Evolutionary conservation across 2,888 invertebrate species (phyloP).

Genomic region (Epinotia brunnichana): DNA sequence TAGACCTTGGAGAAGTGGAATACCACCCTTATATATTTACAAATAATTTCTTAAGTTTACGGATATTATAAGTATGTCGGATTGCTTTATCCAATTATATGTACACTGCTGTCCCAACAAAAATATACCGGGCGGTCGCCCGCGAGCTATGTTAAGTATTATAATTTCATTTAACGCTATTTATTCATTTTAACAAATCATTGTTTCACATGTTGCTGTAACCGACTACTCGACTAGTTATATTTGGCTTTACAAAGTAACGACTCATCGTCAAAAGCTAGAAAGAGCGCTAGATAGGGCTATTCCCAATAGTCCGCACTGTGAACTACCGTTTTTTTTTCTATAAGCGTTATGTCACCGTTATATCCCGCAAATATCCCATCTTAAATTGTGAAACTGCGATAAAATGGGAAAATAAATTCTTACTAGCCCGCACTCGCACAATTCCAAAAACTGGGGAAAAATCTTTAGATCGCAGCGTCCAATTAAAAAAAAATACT

Average conservation of each 20-base stretch:
- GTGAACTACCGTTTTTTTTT: background rate
- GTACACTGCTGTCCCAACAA: slow-evolving; percentile 36
- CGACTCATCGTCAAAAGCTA: background rate
- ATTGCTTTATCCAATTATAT: slow-evolving; percentile 30
- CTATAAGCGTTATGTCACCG: too few species aligned
- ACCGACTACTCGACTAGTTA: slow-evolving; percentile 43
- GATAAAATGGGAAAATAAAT: background rate
- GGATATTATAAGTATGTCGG: slow-evolving; percentile 22
- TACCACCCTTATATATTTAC: too few species aligned
- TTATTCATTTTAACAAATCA: slow-evolving; percentile 38
- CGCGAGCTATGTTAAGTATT: slow-evolving; percentile 37
- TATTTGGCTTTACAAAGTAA: slow-evolving; percentile 37
- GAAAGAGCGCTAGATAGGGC: too few species aligned
- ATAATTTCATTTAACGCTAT: slow-evolving; percentile 40
- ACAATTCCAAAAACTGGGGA: too few species aligned
- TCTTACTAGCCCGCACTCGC: background rate
- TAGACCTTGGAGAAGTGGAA: too few species aligned
- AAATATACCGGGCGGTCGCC: slow-evolving; percentile 34
- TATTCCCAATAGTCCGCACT: background rate
- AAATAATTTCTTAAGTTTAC: slow-evolving; percentile 33
- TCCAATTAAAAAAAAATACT: background rate
- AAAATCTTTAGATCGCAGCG: background rate
- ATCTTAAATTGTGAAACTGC: background rate
- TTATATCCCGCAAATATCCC: too few species aligned
- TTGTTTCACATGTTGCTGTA: slow-evolving; percentile 43